Conservation (phyloP, 1,140 invertebrate genomes). For the Diachasmimorpha longicaudata region DNA sequence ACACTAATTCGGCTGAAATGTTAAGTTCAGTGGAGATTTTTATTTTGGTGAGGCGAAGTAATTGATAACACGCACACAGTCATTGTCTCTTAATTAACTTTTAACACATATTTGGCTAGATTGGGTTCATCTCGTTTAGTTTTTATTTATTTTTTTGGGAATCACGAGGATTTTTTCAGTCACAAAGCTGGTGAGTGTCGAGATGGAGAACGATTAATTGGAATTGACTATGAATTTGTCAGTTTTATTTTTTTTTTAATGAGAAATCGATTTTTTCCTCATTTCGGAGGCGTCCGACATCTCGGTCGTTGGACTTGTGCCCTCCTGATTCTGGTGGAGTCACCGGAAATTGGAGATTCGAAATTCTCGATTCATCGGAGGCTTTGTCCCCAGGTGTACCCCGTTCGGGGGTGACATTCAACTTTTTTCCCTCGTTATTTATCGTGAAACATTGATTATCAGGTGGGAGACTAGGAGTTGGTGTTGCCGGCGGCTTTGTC, state of each 20-base stretch:
- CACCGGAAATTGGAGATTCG: not conserved
- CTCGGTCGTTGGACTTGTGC: not conserved
- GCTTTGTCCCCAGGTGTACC: too few relatives aligned
- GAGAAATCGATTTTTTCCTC: not conserved
- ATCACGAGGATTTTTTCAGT: not conserved
- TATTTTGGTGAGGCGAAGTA: not conserved
- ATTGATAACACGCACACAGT: not conserved
- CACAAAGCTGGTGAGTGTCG: constrained; percentile 7
- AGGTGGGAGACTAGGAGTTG: constrained; percentile 48
- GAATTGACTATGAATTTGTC: constrained; percentile 16
- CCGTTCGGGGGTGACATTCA: not conserved
- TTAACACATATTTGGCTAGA: constrained; percentile 14
- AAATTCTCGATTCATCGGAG: not conserved
- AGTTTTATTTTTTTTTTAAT: not conserved
- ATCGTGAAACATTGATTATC: not conserved
- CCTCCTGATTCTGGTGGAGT: not conserved
- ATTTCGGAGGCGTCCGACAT: not conserved
- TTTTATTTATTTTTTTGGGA: not conserved
- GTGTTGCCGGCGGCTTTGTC: constrained; percentile 62
- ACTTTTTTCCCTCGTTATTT: too few relatives aligned
- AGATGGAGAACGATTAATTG: constrained; percentile 9
- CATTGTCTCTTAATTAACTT: not conserved
- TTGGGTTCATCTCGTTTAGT: not conserved
- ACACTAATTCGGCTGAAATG: not conserved
- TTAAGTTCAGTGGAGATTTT: not conserved